Evolutionary conservation across 2,888 invertebrate species (phyloP).

Genomic region (Phorcus lineatus): DNA sequence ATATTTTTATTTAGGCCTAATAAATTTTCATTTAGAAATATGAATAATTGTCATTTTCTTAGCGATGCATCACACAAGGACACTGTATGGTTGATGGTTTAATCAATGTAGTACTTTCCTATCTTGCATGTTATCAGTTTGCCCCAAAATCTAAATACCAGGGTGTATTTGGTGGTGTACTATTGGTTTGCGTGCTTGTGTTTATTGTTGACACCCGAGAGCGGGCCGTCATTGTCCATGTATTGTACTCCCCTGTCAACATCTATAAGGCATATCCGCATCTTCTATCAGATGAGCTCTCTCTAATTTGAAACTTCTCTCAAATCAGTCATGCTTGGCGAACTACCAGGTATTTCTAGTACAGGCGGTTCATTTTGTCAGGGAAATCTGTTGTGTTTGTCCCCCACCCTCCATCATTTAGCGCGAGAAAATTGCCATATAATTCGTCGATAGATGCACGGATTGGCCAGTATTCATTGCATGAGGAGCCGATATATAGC

Average conservation of each 20-base stretch:
- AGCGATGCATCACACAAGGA: no score
- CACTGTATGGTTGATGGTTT: no score
- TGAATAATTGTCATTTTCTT: no score
- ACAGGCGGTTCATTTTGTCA: conserved; percentile 2
- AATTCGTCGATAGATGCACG: background rate
- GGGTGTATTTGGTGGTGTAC: no score
- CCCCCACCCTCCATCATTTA: background rate
- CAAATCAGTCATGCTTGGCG: background rate
- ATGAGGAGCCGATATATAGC: background rate
- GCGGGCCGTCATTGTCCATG: background rate
- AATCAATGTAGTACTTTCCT: no score
- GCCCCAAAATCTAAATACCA: no score
- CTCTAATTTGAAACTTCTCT: conserved; percentile 8
- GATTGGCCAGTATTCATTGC: background rate
- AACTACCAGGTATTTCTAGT: background rate
- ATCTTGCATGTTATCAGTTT: no score
- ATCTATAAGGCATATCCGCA: background rate
- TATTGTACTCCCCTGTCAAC: background rate
- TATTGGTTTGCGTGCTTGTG: background rate
- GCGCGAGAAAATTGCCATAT: background rate
- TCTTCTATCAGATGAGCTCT: background rate
- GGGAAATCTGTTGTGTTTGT: background rate
- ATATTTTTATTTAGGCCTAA: no score
- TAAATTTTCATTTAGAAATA: no score
- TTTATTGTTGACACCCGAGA: background rate